Conservation (phyloP, 2,888 invertebrate species). For the Agriotes lineatus region DNA sequence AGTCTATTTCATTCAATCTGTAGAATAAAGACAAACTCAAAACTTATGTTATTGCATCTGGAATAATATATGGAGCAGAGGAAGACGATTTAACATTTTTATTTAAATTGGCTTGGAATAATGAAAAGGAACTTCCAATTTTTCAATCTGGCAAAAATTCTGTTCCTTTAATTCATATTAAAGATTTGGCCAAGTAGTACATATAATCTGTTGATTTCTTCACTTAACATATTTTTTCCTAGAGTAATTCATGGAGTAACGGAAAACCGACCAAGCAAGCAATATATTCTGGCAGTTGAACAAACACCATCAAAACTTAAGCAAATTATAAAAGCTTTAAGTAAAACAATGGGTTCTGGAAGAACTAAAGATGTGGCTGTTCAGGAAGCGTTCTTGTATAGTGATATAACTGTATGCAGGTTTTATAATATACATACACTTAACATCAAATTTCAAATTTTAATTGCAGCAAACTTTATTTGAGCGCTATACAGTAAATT, state of each 20-base stretch:
- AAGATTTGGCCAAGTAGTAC: constrained; percentile 70
- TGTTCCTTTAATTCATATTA: constrained; percentile 74
- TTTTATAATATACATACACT: too few species aligned
- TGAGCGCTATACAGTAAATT: constrained; percentile 71
- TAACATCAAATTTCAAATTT: not conserved
- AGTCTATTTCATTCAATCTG: too few species aligned
- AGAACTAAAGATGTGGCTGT: constrained; percentile 69
- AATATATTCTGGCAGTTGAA: constrained; percentile 76
- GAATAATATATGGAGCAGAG: constrained; percentile 74
- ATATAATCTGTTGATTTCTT: not conserved
- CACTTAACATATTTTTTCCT: constrained; percentile 9
- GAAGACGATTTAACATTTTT: constrained; percentile 74
- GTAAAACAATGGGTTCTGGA: constrained; percentile 69
- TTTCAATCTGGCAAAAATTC: constrained; percentile 71
- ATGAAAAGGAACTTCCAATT: constrained; percentile 71
- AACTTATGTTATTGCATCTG: constrained; percentile 71
- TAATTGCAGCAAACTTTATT: constrained; percentile 69
- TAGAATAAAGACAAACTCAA: constrained; percentile 62
- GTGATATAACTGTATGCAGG: constrained; percentile 65
- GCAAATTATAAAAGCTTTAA: constrained; percentile 72
- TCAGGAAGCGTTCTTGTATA: constrained; percentile 72
- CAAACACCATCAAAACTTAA: constrained; percentile 69
- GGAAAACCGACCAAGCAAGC: constrained; percentile 68
- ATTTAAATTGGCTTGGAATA: constrained; percentile 77
- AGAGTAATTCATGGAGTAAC: constrained; percentile 60